Conservation (phyloP, 2,797 vertebrate species). For the Spheniscus humboldti region DNA sequence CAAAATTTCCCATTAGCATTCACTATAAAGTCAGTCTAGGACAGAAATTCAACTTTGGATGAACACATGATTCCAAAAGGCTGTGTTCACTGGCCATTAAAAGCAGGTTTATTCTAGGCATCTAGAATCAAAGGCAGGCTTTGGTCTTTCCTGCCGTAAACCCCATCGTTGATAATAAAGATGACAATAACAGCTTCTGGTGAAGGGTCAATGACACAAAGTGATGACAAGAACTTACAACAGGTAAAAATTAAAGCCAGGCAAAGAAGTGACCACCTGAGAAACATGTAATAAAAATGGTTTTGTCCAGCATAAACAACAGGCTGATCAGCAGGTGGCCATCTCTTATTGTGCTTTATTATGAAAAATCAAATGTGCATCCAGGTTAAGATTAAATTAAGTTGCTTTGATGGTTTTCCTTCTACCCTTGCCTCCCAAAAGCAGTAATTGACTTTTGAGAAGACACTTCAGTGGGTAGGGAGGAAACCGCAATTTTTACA, state of each 20-base stretch:
- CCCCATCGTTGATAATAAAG: neutral
- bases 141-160: neutral
- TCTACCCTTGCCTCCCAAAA: neutral
- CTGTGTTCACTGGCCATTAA: neutral
- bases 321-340: neutral
- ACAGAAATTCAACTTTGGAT: neutral
- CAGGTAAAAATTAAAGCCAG: neutral
- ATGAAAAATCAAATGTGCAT: neutral
- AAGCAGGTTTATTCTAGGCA: neutral
- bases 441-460: neutral
- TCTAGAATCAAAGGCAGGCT: neutral
- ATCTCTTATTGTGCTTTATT: neutral
- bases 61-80: neutral
- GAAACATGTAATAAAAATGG: neutral
- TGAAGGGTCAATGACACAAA: neutral
- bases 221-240: neutral
- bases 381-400: neutral
- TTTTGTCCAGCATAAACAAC: neutral
- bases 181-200: neutral
- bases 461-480: neutral
- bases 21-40: neutral
- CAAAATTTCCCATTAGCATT: neutral
- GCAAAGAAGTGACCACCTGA: neutral
- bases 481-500: neutral
- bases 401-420: neutral